Evolutionary conservation across 2,113 vertebrate species (phyloP), one percentile per base, ranked within the genome.

Genomic region (Oreochromis tanganicae): DNA sequence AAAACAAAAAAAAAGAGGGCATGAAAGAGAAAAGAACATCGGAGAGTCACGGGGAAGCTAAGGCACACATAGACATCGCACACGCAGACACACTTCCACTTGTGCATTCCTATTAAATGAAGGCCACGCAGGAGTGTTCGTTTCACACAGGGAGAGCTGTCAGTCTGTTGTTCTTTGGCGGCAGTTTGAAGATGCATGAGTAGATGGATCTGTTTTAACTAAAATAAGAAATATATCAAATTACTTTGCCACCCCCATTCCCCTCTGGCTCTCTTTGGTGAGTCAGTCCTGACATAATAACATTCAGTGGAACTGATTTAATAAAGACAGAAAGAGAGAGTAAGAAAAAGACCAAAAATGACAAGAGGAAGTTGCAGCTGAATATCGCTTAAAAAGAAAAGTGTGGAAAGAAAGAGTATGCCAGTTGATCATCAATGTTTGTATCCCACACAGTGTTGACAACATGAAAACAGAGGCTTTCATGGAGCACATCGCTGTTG

Each of bases 41-140:
- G 81, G 85, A 91, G 82, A 16, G 59, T 81, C 79, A 38, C 12
- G 14, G 85, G 84, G 81, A 88, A 59, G 82, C 86, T 32, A 63
- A 80, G 61, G 84, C 63, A 88, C 66, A 71, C 7, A 43, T 16
- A 82, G 56, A 86, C 83, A 88, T 85, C 52, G 36, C 84, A 86
- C 80, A 82, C 34, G 19, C 80, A 84, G 54, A 83, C 61, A 46
- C n/a, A 50, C 66, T 68, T 90, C 78, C 73, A 84, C 80, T 46
- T 43, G 41, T 80, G 84, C 94, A 95, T 96, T 95, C 94, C 91
- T 91, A 5, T 63, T 85, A 93, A 93, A 95, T 93, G 92, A 96
- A 94, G 91, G 92, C 92, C 90, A 93, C 93, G 89, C 91, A 87
- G 90, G 90, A 94, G 91, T 55, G 84, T 87, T 75, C 24, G 27